Percentiles rank a stretch among this genome's conserved stretches.
phyloP scores from a whole-genome alignment of 2,113 vertebrate genomes.

The Varanus salvator region DNA sequence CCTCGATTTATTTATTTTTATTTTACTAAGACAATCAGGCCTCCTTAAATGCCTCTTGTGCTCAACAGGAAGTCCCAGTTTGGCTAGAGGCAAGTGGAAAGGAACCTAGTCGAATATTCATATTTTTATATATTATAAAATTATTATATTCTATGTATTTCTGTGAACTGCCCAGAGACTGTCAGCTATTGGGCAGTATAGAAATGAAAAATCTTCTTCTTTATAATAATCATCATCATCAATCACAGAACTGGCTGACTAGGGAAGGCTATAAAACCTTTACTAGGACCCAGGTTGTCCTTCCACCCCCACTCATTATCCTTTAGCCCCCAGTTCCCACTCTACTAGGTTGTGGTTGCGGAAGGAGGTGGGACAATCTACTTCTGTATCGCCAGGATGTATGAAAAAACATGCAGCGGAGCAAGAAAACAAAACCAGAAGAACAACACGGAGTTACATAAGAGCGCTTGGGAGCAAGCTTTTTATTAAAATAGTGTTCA shows the following conservation, averaged over 20 bases:
- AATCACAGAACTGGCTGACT: no score
- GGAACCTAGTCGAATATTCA: no score
- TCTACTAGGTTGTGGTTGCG: background rate
- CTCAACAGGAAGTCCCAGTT: background rate
- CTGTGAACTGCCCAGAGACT: no score
- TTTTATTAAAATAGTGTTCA: slow-evolving; percentile 73
- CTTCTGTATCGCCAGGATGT: background rate
- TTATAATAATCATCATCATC: no score
- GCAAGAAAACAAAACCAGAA: background rate
- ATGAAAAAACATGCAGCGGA: background rate
- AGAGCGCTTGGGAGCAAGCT: slow-evolving; percentile 17
- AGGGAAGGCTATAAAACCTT: background rate
- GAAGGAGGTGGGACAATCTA: no score
- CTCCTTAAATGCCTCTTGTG: background rate
- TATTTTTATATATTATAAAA: no score
- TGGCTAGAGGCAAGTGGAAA: no score
- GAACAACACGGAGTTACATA: background rate
- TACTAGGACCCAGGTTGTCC: background rate
- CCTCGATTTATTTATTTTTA: no score
- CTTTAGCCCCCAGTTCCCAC: background rate
- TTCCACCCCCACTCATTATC: background rate
- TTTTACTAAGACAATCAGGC: no score
- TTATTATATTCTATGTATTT: no score
- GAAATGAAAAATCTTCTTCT: no score
- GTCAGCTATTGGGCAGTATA: no score